phyloP scores from a whole-genome alignment of 1,140 invertebrate genomes.

The Metaphire vulgaris region DNA sequence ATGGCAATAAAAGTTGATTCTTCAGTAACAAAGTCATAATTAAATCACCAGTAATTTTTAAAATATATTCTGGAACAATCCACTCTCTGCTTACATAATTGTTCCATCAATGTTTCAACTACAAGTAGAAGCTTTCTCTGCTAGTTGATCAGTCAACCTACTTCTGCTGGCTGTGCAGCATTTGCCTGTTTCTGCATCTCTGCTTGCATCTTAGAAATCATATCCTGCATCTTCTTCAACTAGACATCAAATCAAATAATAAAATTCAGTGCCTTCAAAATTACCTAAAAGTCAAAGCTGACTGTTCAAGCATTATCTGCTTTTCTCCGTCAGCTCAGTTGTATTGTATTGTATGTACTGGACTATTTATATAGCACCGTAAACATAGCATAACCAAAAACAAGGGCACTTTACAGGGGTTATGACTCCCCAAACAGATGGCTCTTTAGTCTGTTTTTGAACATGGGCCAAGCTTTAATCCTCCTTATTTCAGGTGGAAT shows the following conservation, averaged over 20 bases:
- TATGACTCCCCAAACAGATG: no score
- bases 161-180: not conserved
- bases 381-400: not conserved
- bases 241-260: slow-evolving; percentile 24
- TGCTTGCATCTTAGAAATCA: slow-evolving; percentile 92
- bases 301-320: not conserved
- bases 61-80: no score
- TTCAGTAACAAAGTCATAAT: no score
- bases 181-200: slow-evolving; percentile 59
- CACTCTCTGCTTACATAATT: no score
- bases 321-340: not conserved
- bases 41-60: no score
- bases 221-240: slow-evolving; percentile 68
- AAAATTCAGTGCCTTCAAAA: not conserved
- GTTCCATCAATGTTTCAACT: no score
- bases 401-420: not conserved
- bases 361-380: not conserved
- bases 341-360: not conserved
- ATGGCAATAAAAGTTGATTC: no score
- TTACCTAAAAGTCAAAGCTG: not conserved
- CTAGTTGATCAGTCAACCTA: no score
- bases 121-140: no score
- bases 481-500: no score
- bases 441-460: no score
- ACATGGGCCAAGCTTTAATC: no score